Evolutionary conservation across 1,140 invertebrate genomes (phyloP), one percentile per base, ranked within the genome.

Genomic region (Drosophila dunni): DNA sequence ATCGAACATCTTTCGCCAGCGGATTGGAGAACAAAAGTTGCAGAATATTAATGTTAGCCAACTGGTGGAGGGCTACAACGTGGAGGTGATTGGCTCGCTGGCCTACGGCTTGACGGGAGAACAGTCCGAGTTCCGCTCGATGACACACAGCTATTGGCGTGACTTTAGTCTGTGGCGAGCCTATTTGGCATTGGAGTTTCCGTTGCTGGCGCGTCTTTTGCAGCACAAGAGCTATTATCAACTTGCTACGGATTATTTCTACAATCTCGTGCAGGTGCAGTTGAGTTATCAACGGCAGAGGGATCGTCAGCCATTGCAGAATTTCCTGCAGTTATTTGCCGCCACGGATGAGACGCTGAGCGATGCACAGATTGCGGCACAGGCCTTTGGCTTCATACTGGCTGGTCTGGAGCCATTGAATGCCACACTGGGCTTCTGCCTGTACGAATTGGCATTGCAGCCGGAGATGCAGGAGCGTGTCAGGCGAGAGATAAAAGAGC

Each of bases 391-490:
- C 0, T 91, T 91, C 15, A 92, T 94, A 44, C 77, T 94, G 8
- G 93, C 93, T 2, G 94, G 94, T 0, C 92, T 93, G 57, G 92
- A 93, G 38, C 93, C 94, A 0, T 93, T 93, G 0, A 94, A 93
- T 7, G 92, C 93, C 0, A 93, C 94, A 0, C 82, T 96, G 34
- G 79, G 94, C 0, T 95, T 95, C 70, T 93, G 93, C 3, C 85
- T 94, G 1, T 94, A 94, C 74, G 92, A 93, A 13, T 84, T 96
- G 62, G 95, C 95, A 0, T 90, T 93, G 10, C 91, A 94, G 75
- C 94, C 94, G 0, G 94, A 95, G 0, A 71, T 95, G 10, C 96
- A 96, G 79, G 91, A 94, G 0, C 94, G 93, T 68, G 79, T 95
- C 1, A 78, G 92, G 8, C 76, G 93, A 24, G 95, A 96, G 92